Evolutionary conservation across 2,888 invertebrate genomes (phyloP).

Genomic region (Phytoseiulus persimilis): DNA sequence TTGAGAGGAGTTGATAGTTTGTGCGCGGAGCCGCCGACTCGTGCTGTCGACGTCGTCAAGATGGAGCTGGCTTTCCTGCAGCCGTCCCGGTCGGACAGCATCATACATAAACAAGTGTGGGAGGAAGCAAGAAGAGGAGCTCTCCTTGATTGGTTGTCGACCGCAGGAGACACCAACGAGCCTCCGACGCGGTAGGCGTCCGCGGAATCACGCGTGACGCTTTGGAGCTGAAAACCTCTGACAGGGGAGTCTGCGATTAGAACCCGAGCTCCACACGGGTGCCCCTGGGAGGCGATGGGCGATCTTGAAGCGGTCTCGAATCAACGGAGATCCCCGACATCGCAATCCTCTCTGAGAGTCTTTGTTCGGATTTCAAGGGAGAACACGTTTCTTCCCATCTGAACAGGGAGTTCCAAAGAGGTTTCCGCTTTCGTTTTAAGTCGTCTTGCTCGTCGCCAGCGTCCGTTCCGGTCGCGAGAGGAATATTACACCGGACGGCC

Average conservation of each 20-base stretch:
- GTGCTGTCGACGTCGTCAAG: too few species aligned
- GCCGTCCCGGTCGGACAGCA: background rate
- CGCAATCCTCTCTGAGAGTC: too few species aligned
- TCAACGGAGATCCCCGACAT: too few species aligned
- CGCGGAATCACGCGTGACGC: background rate
- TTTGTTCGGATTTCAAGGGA: too few species aligned
- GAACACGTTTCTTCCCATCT: too few species aligned
- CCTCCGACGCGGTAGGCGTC: background rate
- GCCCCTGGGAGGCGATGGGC: too few species aligned
- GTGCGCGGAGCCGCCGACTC: too few species aligned
- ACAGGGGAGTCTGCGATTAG: too few species aligned
- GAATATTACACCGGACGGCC: background rate
- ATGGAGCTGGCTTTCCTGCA: background rate
- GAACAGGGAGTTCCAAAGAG: background rate
- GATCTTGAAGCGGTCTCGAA: too few species aligned
- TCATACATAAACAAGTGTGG: background rate
- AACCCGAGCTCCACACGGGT: too few species aligned
- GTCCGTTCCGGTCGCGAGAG: background rate
- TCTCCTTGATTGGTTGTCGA: background rate
- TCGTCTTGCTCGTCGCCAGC: background rate
- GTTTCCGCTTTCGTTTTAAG: background rate
- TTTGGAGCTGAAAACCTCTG: too few species aligned
- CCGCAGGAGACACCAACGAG: background rate
- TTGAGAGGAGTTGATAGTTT: too few species aligned
- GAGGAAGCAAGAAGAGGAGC: background rate